These are phyloP conservation scores for Enteromius viviparus DNA, from an alignment of 2,797 vertebrate species.

Conservation along the genomic window DNA sequence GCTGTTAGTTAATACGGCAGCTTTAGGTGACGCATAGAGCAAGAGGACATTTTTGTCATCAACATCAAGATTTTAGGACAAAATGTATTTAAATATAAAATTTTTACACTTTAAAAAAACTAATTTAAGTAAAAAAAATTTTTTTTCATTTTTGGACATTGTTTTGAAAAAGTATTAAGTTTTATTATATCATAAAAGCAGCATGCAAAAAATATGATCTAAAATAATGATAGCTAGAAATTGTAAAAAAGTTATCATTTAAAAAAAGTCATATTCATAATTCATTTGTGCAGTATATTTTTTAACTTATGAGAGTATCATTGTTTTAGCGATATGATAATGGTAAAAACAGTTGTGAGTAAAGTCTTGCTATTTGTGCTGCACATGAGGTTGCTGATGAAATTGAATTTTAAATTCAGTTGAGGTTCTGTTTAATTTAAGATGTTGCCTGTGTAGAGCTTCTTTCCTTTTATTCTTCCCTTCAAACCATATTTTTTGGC, in stretches of 20 bases:
- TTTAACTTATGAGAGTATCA: neutral
- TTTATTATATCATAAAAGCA: neutral
- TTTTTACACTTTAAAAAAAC: neutral
- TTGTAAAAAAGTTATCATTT: too few species aligned
- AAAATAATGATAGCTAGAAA: neutral
- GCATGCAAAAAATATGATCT: neutral
- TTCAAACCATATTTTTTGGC: neutral
- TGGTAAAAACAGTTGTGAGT: neutral
- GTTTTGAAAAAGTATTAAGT: neutral
- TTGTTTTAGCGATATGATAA: neutral
- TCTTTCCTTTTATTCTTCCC: neutral
- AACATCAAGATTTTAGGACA: neutral
- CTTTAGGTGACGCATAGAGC: too few species aligned
- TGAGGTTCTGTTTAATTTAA: neutral
- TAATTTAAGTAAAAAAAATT: neutral
- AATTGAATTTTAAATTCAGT: neutral
- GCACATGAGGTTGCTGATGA: neutral
- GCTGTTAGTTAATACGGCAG: too few species aligned
- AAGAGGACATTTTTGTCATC: neutral
- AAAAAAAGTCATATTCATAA: neutral
- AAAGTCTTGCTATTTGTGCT: neutral
- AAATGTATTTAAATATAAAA: neutral
- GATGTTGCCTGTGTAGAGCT: conserved; percentile 2
- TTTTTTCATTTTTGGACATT: neutral
- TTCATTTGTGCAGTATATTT: neutral